Conservation (phyloP, 2,888 invertebrate species). For the Choreutis nemorana region DNA sequence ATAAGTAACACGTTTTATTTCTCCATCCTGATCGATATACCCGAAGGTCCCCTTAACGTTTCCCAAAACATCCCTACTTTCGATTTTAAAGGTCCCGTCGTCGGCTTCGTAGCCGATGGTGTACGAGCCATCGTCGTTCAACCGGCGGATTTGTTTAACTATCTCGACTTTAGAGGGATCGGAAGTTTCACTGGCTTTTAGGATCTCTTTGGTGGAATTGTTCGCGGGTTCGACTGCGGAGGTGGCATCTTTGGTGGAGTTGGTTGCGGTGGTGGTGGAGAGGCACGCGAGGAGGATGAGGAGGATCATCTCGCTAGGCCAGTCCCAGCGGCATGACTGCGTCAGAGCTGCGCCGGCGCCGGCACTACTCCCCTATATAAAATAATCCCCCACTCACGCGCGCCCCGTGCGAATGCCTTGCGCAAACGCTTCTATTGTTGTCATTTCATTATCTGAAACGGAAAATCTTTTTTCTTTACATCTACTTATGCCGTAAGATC, state of each 20-base stretch:
- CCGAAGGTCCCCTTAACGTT: constrained; percentile 87
- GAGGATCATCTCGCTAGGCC: constrained; percentile 48
- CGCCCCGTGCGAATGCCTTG: constrained; percentile 51
- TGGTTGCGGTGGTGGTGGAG: constrained; percentile 26
- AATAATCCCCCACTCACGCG: constrained; percentile 56
- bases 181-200: constrained; percentile 69
- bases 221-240: constrained; percentile 19
- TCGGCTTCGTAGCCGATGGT: constrained; percentile 87
- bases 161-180: constrained; percentile 78
- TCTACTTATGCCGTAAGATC: constrained; percentile 45
- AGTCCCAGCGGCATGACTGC: constrained; percentile 52
- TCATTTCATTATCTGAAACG: constrained; percentile 65
- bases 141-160: constrained; percentile 80
- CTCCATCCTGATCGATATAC: constrained; percentile 78
- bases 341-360: constrained; percentile 45
- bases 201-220: constrained; percentile 61
- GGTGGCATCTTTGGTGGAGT: constrained; percentile 21
- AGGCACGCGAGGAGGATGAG: constrained; percentile 41
- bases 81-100: constrained; percentile 86
- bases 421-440: constrained; percentile 58
- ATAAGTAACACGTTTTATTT: constrained; percentile 82
- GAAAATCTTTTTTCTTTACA: constrained; percentile 62
- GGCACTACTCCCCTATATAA: constrained; percentile 54
- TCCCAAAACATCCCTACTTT: constrained; percentile 79
- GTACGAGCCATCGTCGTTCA: constrained; percentile 85